Base-by-base conservation (phyloP, 2,888 invertebrate species). In the Apamea epomidion region DNA sequence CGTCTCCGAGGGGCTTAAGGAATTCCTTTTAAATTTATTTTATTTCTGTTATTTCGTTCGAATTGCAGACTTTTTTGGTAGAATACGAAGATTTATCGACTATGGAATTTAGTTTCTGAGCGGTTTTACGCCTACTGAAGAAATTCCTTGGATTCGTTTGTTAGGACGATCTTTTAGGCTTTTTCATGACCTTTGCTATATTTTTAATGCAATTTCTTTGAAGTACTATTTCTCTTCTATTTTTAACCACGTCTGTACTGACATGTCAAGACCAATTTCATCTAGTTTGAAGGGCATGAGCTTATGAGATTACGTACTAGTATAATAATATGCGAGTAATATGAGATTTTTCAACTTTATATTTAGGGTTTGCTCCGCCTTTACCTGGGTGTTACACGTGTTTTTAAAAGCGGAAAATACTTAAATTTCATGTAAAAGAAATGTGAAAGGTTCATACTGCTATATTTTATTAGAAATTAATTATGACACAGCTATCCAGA, bases 1-100 rank as follows among this genome's bases (percentile, higher is more conserved):
- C 76, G 80, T 86, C 90, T 87, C 90, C 51, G 51, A 82, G 85
- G 89, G 81, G 86, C 90, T 92, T 90, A 86, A 80, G 78, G 85
- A 84, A 83, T 82, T 83, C 80, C 76, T 80, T 87, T 86, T 81
- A 82, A 82, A 83, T 84, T 84, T 85, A 84, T 85, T 84, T 87
- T 84, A 78, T 87, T 88, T 87, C 78, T 81, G 62, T 86, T 88
- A 87, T 90, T 89, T 80, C 80, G 51, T 85, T 79, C 29, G 51
- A 58, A 73, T 72, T 62, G 67, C 69, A 37, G 70, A 78, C 18
- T 67, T 81, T 88, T 88, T 90, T 62, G 51, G 64, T 54, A 42
- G 58, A 85, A 76, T 75, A 79, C 77, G 64, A 48, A 79, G 76
- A 86, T 88, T 81, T 82, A 81, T 82, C 78, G 78, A 78, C 67